Percentiles rank a stretch among this genome's conserved stretches.
Evolutionary conservation across 2,113 vertebrate genomes (phyloP).

Genomic region (Sander vitreus): DNA sequence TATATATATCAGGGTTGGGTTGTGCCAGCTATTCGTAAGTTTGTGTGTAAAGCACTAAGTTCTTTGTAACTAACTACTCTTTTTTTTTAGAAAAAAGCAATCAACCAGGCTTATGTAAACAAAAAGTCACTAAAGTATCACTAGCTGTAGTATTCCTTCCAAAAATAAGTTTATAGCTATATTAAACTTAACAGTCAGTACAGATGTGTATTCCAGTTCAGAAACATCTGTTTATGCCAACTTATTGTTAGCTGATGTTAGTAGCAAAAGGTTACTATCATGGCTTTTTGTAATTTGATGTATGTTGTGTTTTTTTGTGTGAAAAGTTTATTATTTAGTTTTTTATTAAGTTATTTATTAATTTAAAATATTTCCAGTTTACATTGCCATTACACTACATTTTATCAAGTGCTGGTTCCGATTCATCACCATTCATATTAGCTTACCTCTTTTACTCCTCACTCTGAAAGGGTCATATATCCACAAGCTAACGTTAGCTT

Average conservation of each 20-base stretch:
- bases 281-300: not conserved
- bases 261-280: not conserved
- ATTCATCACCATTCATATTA: not conserved
- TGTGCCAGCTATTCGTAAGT: constrained; percentile 16
- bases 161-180: not conserved
- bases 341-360: no score
- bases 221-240: not conserved
- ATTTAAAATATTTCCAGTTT: not conserved
- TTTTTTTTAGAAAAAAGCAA: not conserved
- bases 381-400: not conserved
- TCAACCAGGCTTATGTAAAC: no score
- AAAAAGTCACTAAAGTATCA: not conserved
- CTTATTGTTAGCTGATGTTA: not conserved
- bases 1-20: constrained; percentile 79
- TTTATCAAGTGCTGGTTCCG: no score
- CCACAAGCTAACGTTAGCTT: not conserved
- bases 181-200: not conserved
- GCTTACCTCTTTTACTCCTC: not conserved
- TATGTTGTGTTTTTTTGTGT: not conserved
- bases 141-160: no score
- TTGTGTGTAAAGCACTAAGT: not conserved
- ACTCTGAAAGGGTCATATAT: not conserved
- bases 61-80: no score
- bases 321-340: no score
- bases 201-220: not conserved